A percentile compares a stretch with the other conserved stretches of the same genome.
Evolutionary conservation across 2,113 vertebrate genomes (phyloP).

Genomic region (Labeo rohita): DNA sequence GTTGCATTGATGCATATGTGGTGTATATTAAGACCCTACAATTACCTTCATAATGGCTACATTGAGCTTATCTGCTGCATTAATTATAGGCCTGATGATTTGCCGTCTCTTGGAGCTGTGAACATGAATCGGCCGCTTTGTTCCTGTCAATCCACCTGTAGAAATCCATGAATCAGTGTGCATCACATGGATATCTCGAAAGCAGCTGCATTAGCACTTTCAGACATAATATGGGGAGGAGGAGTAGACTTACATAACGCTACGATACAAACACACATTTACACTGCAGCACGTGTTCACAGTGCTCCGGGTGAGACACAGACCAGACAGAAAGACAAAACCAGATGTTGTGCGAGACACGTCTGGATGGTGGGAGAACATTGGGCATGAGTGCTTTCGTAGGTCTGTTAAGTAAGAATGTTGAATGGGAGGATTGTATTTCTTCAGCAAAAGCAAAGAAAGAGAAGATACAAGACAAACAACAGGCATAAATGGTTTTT

Average conservation of each 20-base stretch:
- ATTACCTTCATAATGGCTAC: conserved; percentile 8
- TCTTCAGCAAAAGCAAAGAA: background rate
- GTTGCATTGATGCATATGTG: background rate
- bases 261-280: conserved; percentile 24
- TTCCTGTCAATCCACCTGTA: background rate
- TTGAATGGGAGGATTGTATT: background rate
- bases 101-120: background rate
- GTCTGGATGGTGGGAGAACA: conserved; percentile 5
- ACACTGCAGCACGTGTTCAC: conserved; percentile 28
- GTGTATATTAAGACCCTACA: conserved; percentile 21
- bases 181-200: conserved; percentile 21
- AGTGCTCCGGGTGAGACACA: conserved; percentile 12
- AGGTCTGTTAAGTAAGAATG: background rate
- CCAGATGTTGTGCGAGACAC: conserved; percentile 33
- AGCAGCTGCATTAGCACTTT: conserved; percentile 1
- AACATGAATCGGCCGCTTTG: background rate
- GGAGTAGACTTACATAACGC: conserved; percentile 42
- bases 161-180: conserved; percentile 37
- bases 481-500: background rate
- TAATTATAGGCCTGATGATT: conserved; percentile 14
- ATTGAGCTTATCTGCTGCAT: background rate
- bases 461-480: background rate
- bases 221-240: conserved; percentile 27
- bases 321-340: conserved; percentile 29
- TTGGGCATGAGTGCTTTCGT: background rate